Evolutionary conservation across 2,888 invertebrate species (phyloP).

Genomic region (Ophonus ardosiacus): DNA sequence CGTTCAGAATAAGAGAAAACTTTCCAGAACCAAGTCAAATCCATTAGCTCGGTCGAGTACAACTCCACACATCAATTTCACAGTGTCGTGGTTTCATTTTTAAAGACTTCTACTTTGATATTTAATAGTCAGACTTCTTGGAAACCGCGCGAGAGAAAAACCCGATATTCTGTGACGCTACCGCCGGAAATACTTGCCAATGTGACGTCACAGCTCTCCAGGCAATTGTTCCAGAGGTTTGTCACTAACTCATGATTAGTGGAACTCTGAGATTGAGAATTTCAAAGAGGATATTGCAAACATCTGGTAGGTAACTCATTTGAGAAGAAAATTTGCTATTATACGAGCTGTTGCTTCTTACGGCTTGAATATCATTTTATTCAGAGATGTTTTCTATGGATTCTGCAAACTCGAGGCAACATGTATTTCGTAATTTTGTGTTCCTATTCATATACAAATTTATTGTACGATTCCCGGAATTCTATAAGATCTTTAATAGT

Average conservation of each 20-base stretch:
- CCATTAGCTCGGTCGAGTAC: slow-evolving; percentile 14
- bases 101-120: slow-evolving; percentile 10
- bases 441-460: too few relatives aligned
- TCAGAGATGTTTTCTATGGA: too few relatives aligned
- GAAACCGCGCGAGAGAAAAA: slow-evolving; percentile 23
- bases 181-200: slow-evolving; percentile 22
- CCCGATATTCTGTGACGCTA: slow-evolving; percentile 12
- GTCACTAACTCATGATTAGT: background rate
- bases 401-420: too few relatives aligned
- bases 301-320: background rate
- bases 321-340: too few relatives aligned
- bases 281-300: background rate
- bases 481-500: too few relatives aligned
- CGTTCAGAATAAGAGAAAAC: background rate
- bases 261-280: background rate
- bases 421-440: too few relatives aligned
- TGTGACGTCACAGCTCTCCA: background rate
- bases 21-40: slow-evolving; percentile 10
- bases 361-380: too few relatives aligned
- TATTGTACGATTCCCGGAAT: too few relatives aligned
- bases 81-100: slow-evolving; percentile 38
- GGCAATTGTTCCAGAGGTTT: background rate
- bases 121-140: slow-evolving; percentile 32
- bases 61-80: slow-evolving; percentile 48
- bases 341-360: too few relatives aligned